Percentiles rank a stretch among this genome's conserved stretches.
These are phyloP conservation scores for Xanthorhoe designata DNA, from an alignment of 2,888 invertebrate genomes.

Conservation along the genomic window DNA sequence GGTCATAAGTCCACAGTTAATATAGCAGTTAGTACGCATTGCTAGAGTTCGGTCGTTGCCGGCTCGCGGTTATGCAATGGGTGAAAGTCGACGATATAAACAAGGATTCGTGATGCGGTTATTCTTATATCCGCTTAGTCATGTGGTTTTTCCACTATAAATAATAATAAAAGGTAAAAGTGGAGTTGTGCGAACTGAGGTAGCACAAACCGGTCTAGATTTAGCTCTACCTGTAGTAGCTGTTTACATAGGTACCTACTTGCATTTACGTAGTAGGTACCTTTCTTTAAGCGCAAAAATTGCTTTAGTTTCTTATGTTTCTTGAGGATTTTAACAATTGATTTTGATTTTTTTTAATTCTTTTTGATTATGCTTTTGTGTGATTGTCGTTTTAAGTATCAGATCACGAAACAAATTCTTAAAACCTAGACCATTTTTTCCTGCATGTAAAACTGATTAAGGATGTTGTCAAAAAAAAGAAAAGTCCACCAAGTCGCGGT, in stretches of 20 bases:
- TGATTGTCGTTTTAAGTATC: too few relatives aligned
- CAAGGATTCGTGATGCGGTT: conserved; percentile 44
- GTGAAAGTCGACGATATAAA: conserved; percentile 51
- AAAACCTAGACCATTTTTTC: too few relatives aligned
- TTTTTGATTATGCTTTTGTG: too few relatives aligned
- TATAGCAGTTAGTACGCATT: conserved; percentile 1
- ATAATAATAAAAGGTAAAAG: conserved; percentile 31
- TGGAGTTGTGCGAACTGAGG: conserved; percentile 5
- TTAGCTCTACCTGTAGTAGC: neutral
- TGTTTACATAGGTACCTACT: neutral
- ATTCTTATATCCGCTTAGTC: conserved; percentile 41
- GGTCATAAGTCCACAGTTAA: conserved; percentile 8
- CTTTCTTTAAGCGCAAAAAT: neutral
- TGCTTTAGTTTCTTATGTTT: too few relatives aligned
- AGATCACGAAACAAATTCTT: too few relatives aligned
- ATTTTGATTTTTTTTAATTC: too few relatives aligned
- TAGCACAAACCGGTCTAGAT: conserved; percentile 6
- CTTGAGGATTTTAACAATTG: too few relatives aligned
- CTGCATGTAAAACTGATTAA: too few relatives aligned
- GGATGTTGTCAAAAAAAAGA: too few relatives aligned
- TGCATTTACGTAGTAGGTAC: neutral
- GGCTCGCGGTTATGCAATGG: conserved; percentile 37
- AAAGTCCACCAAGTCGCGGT: too few relatives aligned
- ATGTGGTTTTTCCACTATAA: conserved; percentile 37
- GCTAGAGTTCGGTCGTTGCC: conserved; percentile 22